Base-by-base conservation (phyloP, 2,797 vertebrate species). In the Acropternis orthonyx region DNA sequence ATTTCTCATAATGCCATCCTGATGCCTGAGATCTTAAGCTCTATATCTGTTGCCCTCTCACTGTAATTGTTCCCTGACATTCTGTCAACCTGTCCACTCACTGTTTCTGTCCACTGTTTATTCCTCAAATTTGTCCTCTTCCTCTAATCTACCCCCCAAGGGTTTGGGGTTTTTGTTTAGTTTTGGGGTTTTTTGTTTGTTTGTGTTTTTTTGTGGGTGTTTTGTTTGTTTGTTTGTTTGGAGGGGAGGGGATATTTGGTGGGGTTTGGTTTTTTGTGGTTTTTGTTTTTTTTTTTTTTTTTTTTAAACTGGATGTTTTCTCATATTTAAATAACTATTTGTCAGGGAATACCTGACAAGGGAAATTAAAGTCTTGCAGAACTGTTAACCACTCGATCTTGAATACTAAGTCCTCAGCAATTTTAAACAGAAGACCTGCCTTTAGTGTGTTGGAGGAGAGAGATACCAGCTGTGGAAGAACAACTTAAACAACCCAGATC, bases 141-240 rank as follows among this genome's bases (percentile, higher is more conserved):
- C 7, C 10, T 27, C 12, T 1, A 9, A 8, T 18, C 8, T n/a
- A 6, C 49, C 4, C 17, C 11, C 13, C 1, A 66, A 24, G 20
- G 11, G 23, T 19, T 54, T 54, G 18, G 46, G 23, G 44, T 46
- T 46, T 51, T 24, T 27, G 27, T 28, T 16, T 26, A 41, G 14
- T 9, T 27, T 27, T 37, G 44, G 21, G 4, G 17, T 46, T 46
- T 46, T 44, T 44, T 44, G 44, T 46, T 46, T 46, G 37, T 22
- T 23, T 48, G 22, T 48, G 13, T 24, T 24, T 48, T 48, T 23
- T 43, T 49, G 23, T 48, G 46, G 23, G 44, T 44, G 19, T 44
- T 51, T 24, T 27, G 49, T 28, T 16, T 26, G 26, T 9, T 27
- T 27, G 48, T 44, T 44, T 44, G 19, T 44, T 43, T 43, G 13